Conservation (phyloP, 2,888 invertebrate species). For the Diloba caeruleocephala region DNA sequence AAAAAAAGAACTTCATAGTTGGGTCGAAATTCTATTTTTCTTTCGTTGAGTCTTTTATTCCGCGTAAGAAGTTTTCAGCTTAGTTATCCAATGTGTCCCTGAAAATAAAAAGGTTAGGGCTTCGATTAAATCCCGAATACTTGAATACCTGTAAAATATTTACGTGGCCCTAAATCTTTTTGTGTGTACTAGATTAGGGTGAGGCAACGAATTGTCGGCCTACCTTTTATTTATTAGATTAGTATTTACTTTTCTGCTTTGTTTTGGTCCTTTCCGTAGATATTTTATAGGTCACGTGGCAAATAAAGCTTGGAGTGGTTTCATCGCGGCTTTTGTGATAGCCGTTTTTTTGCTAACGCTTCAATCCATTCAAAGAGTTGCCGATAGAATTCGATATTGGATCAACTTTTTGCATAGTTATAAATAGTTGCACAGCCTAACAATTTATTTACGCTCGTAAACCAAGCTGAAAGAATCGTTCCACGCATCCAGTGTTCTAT, state of each 20-base stretch:
- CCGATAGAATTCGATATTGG: constrained; percentile 44
- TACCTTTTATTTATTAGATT: constrained; percentile 37
- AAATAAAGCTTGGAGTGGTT: constrained; percentile 22
- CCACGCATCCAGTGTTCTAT: constrained; percentile 10
- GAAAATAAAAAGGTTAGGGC: constrained; percentile 20
- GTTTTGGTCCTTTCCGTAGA: constrained; percentile 9
- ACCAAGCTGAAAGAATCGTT: constrained; percentile 35
- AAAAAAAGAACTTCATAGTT: too few species aligned
- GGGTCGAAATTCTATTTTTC: too few species aligned
- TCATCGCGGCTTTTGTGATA: constrained; percentile 5
- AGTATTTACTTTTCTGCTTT: constrained; percentile 10
- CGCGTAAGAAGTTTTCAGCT: too few species aligned
- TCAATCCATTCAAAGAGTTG: constrained; percentile 29
- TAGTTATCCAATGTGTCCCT: background rate
- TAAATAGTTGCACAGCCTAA: too few species aligned
- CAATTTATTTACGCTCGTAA: constrained; percentile 16
- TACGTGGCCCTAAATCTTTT: constrained; percentile 30
- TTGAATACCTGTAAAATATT: constrained; percentile 32
- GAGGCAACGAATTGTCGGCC: background rate
- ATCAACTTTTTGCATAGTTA: constrained; percentile 35
- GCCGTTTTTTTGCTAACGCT: constrained; percentile 11
- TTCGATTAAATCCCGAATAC: constrained; percentile 3
- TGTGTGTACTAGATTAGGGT: constrained; percentile 23
- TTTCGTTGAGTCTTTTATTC: too few species aligned
- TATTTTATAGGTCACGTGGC: background rate